These are phyloP conservation scores for Drosophila vallismaia DNA, from an alignment of 2,888 invertebrate genomes.

Conservation along the genomic window DNA sequence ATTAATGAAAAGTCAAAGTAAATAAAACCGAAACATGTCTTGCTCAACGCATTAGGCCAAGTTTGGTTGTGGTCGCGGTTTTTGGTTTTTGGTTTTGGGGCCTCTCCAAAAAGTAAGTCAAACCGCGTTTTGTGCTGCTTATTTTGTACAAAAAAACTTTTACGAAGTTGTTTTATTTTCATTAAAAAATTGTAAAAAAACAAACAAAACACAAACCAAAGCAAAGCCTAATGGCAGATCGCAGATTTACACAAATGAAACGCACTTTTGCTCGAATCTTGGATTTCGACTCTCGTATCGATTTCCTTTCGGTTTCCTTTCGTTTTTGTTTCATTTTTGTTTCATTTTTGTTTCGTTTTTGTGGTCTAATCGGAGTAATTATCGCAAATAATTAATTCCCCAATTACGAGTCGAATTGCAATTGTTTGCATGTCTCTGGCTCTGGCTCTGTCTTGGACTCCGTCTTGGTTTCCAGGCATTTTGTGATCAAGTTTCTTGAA, in stretches of 20 bases:
- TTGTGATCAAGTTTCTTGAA: slow-evolving; percentile 32
- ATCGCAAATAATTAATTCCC: slow-evolving; percentile 51
- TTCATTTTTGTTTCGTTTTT: slow-evolving; percentile 12
- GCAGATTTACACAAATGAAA: no score
- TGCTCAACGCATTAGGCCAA: slow-evolving; percentile 52
- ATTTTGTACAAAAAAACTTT: neutral
- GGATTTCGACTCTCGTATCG: slow-evolving; percentile 9
- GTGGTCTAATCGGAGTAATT: slow-evolving; percentile 48
- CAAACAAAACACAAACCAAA: no score
- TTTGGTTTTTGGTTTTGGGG: slow-evolving; percentile 37
- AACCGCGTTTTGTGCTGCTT: neutral
- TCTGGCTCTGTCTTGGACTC: no score
- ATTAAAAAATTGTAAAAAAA: no score
- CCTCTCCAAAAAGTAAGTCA: slow-evolving; percentile 34
- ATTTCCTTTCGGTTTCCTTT: slow-evolving; percentile 36
- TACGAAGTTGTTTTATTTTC: no score
- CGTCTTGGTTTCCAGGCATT: slow-evolving; percentile 25
- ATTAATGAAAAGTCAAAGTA: slow-evolving; percentile 43
- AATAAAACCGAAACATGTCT: slow-evolving; percentile 54
- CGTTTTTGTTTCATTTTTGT: slow-evolving; percentile 15
- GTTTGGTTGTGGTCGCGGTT: slow-evolving; percentile 18
- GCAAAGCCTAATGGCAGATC: no score
- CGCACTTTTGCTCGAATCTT: neutral
- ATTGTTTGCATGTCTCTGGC: slow-evolving; percentile 17
- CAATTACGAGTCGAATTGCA: slow-evolving; percentile 6